Percentiles rank a stretch among this genome's conserved stretches.
phyloP scores from a whole-genome alignment of 2,113 vertebrate species.

The Mystacornis crossleyi region DNA sequence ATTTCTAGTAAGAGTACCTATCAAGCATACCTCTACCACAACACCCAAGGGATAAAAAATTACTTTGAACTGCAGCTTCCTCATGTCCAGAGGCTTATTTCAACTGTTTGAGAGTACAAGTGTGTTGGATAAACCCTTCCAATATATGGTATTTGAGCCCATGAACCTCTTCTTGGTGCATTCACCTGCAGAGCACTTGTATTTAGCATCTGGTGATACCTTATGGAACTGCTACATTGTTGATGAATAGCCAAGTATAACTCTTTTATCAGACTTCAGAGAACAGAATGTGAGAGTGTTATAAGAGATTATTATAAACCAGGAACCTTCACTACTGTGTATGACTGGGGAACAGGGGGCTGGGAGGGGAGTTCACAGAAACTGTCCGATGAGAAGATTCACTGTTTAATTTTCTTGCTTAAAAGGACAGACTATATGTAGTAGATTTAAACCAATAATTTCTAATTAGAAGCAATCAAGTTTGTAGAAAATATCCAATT shows the following conservation, averaged over 20 bases:
- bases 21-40: neutral
- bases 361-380: neutral
- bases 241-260: conserved; percentile 54
- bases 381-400: conserved; percentile 61
- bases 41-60: neutral
- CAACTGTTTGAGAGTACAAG: neutral
- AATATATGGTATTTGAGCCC: neutral
- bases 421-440: conserved; percentile 51
- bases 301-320: conserved; percentile 37
- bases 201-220: neutral
- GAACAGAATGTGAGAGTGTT: conserved; percentile 32
- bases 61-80: neutral
- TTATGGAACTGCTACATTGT: neutral
- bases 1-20: neutral
- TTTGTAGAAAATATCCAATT: conserved; percentile 51
- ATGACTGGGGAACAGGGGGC: neutral
- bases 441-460: conserved; percentile 69
- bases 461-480: conserved; percentile 73
- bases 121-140: neutral
- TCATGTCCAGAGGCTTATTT: neutral
- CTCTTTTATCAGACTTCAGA: conserved; percentile 47
- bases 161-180: neutral
- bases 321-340: neutral
- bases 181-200: neutral
- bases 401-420: conserved; percentile 71